Percentiles rank a stretch among this genome's conserved stretches.
phyloP scores from a whole-genome alignment of 2,888 invertebrate genomes.

The Atrina japonica region DNA sequence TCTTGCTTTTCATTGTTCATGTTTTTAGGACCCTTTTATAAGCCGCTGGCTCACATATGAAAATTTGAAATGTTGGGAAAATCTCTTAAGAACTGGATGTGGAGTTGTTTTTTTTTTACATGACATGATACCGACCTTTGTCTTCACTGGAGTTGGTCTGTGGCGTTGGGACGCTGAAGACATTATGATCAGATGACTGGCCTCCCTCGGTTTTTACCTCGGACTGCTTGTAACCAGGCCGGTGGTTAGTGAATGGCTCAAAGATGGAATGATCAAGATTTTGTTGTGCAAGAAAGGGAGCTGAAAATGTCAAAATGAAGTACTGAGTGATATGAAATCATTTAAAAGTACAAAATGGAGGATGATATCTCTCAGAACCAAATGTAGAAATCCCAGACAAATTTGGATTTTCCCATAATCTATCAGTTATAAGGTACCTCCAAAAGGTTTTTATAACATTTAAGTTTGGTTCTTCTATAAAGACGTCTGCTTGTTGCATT shows the following conservation, averaged over 20 bases:
- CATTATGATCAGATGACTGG: slow-evolving; percentile 22
- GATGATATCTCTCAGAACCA: too few relatives aligned
- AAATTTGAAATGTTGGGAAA: too few relatives aligned
- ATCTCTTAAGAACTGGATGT: neutral
- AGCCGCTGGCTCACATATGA: too few relatives aligned
- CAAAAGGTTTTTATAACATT: too few relatives aligned
- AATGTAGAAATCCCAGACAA: too few relatives aligned
- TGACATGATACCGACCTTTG: slow-evolving; percentile 24
- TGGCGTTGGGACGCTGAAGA: slow-evolving; percentile 37
- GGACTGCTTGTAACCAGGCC: slow-evolving; percentile 42
- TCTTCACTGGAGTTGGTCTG: slow-evolving; percentile 32
- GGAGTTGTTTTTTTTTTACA: neutral
- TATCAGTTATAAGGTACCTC: too few relatives aligned
- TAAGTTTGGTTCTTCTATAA: too few relatives aligned
- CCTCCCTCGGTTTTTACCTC: slow-evolving; percentile 21
- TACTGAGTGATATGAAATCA: neutral
- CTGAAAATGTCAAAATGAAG: slow-evolving; percentile 80
- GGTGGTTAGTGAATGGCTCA: slow-evolving; percentile 51
- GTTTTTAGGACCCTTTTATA: too few relatives aligned
- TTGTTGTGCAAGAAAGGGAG: slow-evolving; percentile 88
- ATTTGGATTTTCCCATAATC: too few relatives aligned
- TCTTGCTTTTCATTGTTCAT: too few relatives aligned
- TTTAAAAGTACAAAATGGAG: too few relatives aligned
- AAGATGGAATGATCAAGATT: slow-evolving; percentile 86
- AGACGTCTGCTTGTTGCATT: too few relatives aligned